These are phyloP conservation scores for Chironomus striatipennis DNA, from an alignment of 1,140 invertebrate genomes.

Conservation along the genomic window DNA sequence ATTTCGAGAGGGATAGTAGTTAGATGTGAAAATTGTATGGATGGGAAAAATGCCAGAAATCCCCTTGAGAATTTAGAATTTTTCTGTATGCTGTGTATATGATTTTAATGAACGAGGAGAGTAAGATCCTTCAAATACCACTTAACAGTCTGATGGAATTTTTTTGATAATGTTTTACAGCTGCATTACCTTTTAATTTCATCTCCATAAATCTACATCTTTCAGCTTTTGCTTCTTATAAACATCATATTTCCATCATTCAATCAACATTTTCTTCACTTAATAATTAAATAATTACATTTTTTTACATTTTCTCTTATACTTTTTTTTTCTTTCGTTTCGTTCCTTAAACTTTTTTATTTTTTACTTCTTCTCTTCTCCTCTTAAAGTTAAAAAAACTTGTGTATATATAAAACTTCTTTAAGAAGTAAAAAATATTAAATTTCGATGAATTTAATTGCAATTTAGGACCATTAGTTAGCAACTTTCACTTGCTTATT, in stretches of 20 bases:
- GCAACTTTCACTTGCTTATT: not conserved
- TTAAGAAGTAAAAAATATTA: no score
- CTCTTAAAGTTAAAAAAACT: not conserved
- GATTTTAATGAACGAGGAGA: not conserved
- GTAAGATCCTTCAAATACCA: not conserved
- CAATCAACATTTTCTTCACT: not conserved
- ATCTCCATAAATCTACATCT: not conserved
- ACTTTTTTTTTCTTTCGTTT: not conserved
- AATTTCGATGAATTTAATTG: slow-evolving; percentile 9
- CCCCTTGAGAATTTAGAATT: slow-evolving; percentile 1
- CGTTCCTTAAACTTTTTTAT: not conserved
- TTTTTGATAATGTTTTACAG: not conserved
- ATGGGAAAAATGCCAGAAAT: slow-evolving; percentile 15
- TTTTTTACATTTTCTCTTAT: not conserved
- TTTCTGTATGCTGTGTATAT: not conserved
- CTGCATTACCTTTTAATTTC: not conserved
- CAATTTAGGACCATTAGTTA: not conserved
- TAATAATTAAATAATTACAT: slow-evolving; percentile 15
- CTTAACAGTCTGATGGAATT: slow-evolving; percentile 19
- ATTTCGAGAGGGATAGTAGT: not conserved
- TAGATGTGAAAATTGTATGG: not conserved
- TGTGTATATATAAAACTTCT: no score
- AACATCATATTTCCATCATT: slow-evolving; percentile 7
- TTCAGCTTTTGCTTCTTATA: slow-evolving; percentile 2
- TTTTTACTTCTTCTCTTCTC: not conserved